Base-by-base conservation (phyloP, 2,113 vertebrate genomes). In the Lanius ludovicianus region DNA sequence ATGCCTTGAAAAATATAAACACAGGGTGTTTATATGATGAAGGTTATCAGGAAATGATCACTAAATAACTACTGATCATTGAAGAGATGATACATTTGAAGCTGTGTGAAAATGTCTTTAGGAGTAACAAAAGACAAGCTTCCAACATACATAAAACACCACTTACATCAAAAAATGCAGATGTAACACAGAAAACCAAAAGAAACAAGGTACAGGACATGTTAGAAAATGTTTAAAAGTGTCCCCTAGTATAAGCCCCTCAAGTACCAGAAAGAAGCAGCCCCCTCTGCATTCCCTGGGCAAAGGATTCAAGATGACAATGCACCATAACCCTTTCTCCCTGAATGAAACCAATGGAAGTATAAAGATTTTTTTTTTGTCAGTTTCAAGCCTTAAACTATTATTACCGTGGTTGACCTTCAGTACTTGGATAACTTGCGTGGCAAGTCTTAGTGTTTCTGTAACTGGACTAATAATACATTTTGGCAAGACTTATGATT, bases 281-380 rank as follows among this genome's bases (percentile, higher is more conserved):
- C 2, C 2, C 5, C 5, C 1, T 4, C 5, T n/a, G 12, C 15
- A 22, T 76, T 80, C 52, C 8, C 19, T 15, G 68, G 44, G 19
- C 11, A 62, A 60, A 79, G 16, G 15, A 35, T 53, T 59, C 27
- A 85, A 33, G 23, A 75, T 25, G 7, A 33, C 7, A 74, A 30
- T 13, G 27, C 17, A 56, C 3, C 4, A 6, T 28, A 76, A 52
- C 2, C 13, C 20, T 41, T 76, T 46, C 30, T 74, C 13, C 9
- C 16, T 55, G 27, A 85, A 42, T 11, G 6, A 75, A 90, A 70
- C 4, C 2, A 35, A 1, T 22, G 12, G 15, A 78, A 78, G 23
- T 21, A 19, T 6, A 21, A 87, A 63, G 28, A 37, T 37, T 37
- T 37, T 30, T 31, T 35, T 8, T 52, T 39, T 67, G 14, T 31